Evolutionary conservation across 1,140 invertebrate species (phyloP), one percentile per base, ranked within the genome.

Genomic region (Ceratina calcarata): DNA sequence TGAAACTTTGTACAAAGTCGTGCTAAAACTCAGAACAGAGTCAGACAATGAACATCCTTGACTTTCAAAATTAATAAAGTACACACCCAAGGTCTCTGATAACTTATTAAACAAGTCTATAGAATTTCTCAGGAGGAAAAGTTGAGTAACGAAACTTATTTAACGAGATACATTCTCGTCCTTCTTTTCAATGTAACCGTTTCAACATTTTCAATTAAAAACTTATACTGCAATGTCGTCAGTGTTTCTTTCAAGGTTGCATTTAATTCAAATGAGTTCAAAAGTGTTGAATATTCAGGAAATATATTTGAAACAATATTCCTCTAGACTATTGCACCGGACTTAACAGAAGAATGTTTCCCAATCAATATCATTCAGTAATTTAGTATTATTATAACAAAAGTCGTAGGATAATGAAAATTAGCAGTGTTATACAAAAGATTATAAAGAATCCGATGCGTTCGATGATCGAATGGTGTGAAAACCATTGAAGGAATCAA

Each of bases 401-500:
- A 37, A 37, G 6, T 37, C 32, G 6, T 3, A 3, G 32, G 2
- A 2, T 37, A 37, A 6, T 71, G 67, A 71, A 62, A 67, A 55
- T 71, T 70, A 37, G 6, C 2, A 37, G 6, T 2, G 6, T 37
- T 37, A 37, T 37, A 37, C 6, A 6, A 37, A 37, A 37, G 6
- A 37, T 37, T 2, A 3, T 6, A 6, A 37, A 37, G 32, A 37
- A 6, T 3, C 32, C 2, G 32, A 37, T 37, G 32, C 2, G 6
- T 37, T 6, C 37, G 37, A 45, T 45, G 37, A 32, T 32, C 27
- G 27, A 72, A 45, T 27, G 57, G 82, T 61, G 78, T 61, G 78
- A 73, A 79, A 71, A 84, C 57, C 57, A 49, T 55, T 73, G 82
- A 77, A 84, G 81, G 58, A 69, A 49, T 27, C 51, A 27, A n/a